Conservation (phyloP, 2,888 invertebrate species). For the Andrena haemorrhoa region DNA sequence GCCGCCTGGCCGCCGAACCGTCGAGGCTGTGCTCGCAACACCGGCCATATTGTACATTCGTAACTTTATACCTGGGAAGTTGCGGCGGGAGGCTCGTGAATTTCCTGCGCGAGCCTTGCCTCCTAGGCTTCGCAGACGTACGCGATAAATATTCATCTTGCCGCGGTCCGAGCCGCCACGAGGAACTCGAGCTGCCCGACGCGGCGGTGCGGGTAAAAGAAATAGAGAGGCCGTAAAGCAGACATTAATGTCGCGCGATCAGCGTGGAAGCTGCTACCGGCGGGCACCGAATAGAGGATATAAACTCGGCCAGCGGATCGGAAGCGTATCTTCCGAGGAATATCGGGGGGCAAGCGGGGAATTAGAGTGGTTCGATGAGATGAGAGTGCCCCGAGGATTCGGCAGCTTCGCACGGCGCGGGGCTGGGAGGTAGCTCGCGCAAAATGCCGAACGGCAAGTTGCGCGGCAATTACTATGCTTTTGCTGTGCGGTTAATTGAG, state of each 20-base stretch:
- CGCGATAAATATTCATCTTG: constrained; percentile 67
- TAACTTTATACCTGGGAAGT: constrained; percentile 63
- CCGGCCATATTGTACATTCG: constrained; percentile 65
- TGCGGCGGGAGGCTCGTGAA: constrained; percentile 59
- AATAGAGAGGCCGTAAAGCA: constrained; percentile 53
- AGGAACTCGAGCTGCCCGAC: constrained; percentile 7
- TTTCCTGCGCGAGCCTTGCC: constrained; percentile 43
- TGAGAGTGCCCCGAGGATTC: constrained; percentile 25
- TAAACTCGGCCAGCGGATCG: constrained; percentile 12
- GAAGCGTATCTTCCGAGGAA: constrained; percentile 1
- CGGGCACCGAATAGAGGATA: constrained; percentile 9
- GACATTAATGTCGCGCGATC: constrained; percentile 53
- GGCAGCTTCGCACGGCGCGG: background rate
- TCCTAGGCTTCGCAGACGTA: constrained; percentile 33
- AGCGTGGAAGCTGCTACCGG: constrained; percentile 26
- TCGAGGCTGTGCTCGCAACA: constrained; percentile 4
- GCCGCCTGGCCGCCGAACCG: constrained; percentile 40
- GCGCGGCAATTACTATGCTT: constrained; percentile 32
- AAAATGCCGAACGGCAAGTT: background rate
- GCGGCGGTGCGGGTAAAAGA: constrained; percentile 40
- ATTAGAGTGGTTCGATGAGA: constrained; percentile 35
- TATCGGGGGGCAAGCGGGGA: constrained; percentile 17
- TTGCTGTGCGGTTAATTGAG: constrained; percentile 31
- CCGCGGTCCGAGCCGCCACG: constrained; percentile 8
- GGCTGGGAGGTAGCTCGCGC: background rate